These are phyloP conservation scores for Epicampocera succincta DNA, from an alignment of 2,888 invertebrate genomes.

Conservation along the genomic window DNA sequence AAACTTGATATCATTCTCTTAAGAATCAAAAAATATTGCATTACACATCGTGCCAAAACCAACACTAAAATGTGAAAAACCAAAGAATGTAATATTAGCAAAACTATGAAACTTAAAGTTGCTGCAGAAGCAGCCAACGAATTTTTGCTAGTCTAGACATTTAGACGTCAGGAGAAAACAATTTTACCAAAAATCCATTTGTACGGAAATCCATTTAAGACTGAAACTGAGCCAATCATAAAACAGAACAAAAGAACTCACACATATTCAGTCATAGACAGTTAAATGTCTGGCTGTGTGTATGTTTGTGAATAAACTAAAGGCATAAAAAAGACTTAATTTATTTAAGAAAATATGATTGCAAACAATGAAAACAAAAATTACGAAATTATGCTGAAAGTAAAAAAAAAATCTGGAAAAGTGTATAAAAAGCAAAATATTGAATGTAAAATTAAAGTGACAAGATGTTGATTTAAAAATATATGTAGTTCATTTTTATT, in stretches of 20 bases:
- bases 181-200: conserved; percentile 45
- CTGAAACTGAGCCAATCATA: conserved; percentile 58
- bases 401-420: conserved; percentile 10
- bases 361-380: conserved; percentile 31
- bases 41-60: conserved; percentile 24
- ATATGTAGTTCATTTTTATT: too few relatives aligned
- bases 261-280: too few relatives aligned
- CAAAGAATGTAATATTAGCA: neutral
- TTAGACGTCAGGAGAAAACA: conserved; percentile 53
- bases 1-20: too few relatives aligned
- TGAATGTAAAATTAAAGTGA: neutral
- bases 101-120: conserved; percentile 38
- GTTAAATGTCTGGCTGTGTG: too few relatives aligned
- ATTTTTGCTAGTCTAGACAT: conserved; percentile 63
- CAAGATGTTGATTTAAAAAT: too few relatives aligned
- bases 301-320: neutral
- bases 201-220: conserved; percentile 64
- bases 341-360: conserved; percentile 8
- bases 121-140: conserved; percentile 60
- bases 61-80: conserved; percentile 9
- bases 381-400: neutral
- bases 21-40: neutral
- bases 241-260: neutral
- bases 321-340: conserved; percentile 32
- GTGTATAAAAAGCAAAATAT: conserved; percentile 6